Evolutionary conservation across 2,888 invertebrate species (phyloP), one percentile per base, ranked within the genome.

Genomic region (Tribolium freemani): DNA sequence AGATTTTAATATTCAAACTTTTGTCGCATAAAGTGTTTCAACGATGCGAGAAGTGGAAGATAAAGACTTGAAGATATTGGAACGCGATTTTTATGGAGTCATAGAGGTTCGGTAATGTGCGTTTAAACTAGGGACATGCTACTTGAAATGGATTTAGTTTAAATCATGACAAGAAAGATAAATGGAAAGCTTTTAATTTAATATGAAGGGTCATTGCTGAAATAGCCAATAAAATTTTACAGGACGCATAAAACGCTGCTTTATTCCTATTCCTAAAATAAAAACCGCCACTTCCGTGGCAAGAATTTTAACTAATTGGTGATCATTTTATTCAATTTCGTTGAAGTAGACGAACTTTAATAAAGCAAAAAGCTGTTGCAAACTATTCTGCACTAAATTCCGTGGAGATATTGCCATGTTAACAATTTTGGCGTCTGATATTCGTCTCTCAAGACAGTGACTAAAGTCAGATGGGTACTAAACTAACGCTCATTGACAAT

Each of bases 51-150:
- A 64, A 54, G 53, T 64, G 45, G 9, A 21, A 31, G 64, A 54
- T 44, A 53, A 54, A 64, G 63, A 64, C 53, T 64, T 21, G 11
- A 21, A 64, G 54, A 64, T 64, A 64, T 64, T 54, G 64, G 45
- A 64, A 64, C 64, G 64, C 45, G 64, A 64, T 64, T 64, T 63
- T 64, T 64, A 64, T 64, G 54, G 53, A 53, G 64, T 64, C 53
- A 64, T 64, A 64, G 53, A 64, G 26, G 53, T 38, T 44, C 45
- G 10, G 61, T 54, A 54, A 64, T 53, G 44, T 8, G 20, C 44
- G 20, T 54, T 64, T 64, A 64, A 53, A 54, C 53, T 45, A 45
- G 45, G 45, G 53, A 64, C 53, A 30, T 64, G 20, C 53, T 54
- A 53, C 64, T 54, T 51, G 9, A 11, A 30, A 63, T 26, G 51